Evolutionary conservation across 2,888 invertebrate species (phyloP), one percentile per base, ranked within the genome.

Genomic region (Pristionchus maxplancki): DNA sequence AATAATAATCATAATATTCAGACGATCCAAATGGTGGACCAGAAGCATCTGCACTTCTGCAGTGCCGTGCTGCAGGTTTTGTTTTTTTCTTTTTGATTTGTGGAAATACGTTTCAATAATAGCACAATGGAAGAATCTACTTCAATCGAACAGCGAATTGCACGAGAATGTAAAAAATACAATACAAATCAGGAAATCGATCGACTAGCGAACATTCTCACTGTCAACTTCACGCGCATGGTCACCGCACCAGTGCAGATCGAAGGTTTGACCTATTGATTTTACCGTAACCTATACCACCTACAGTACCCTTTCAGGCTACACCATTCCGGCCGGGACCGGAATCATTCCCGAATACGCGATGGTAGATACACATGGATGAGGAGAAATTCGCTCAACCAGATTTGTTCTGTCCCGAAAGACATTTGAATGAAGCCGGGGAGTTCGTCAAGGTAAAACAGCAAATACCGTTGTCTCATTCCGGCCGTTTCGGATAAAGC

Each of bases 401-500:
- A 3, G 53, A 82, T n/a, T 82, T 31, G n/a, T 83, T 83, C 50
- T 83, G 83, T 53, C 83, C 83, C 15, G 83, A 83, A 34, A 50
- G 83, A 31, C 83, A 83, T 58, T 8, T 83, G 5, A 58, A 83
- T 58, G 53, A 11, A 53, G 11, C 6, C 1, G 83, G 83, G 17
- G 34, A 83, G 24, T 83, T 83, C 58, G 83, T 83, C 24, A 83
- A 83, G 58, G 83, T 83, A 1, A n/a, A 6, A 9, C 15, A n/a
- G 71, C 9, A n/a, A n/a, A n/a, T n/a, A n/a, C n/a, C n/a, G n/a
- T n/a, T n/a, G n/a, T n/a, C n/a, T n/a, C n/a, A n/a, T n/a, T n/a
- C n/a, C n/a, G n/a, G n/a, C n/a, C n/a, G n/a, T n/a, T n/a, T n/a
- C n/a, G n/a, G n/a, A n/a, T n/a, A n/a, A n/a, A n/a, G n/a, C n/a